Evolutionary conservation across 1,140 invertebrate species (phyloP), one percentile per base, ranked within the genome.

Genomic region (Ganaspis sp.): DNA sequence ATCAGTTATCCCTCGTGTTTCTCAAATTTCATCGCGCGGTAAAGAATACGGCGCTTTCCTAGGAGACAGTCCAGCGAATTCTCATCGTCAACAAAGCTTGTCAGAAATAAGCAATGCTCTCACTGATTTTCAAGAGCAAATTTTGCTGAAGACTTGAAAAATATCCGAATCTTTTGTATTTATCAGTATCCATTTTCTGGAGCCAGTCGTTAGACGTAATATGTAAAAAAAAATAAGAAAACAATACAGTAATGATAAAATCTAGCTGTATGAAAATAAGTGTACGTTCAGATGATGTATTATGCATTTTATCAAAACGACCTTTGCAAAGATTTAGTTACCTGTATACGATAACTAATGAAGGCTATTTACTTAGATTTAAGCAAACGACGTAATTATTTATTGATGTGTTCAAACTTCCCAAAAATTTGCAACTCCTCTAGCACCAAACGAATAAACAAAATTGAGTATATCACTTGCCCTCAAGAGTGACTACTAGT

Each of bases 131-230:
- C 81, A 85, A 38, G 88, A 89, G 71, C 87, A 90, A 77, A 77
- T 90, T 69, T 82, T 90, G 17, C 54, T 89, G 0, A 89, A 89
- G 69, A 80, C 82, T 15, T 90, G 69, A 89, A 78, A 19, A 72
- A 54, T 5, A 45, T 34, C 26, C 29, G 12, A 64, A 8, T n/a
- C 2, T 29, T 6, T 26, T 23, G 9, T 53, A 29, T 19, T 42
- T 72, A 42, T 42, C 19, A 45, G 42, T 40, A 26, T 74, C 38
- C 37, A 17, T 64, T 34, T 6, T 23, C n/a, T 74, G 53, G 53
- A 64, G 23, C 23, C 58, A 29, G 58, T 64, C 23, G 26, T 58
- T 58, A 54, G 19, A 54, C 53, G 19, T 54, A 54, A 54, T 21
- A 54, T 54, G 17, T n/a, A 64, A 29, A 34, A 64, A 64, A 49